Evolutionary conservation across 2,888 invertebrate genomes (phyloP).

Genomic region (Patella pellucida): DNA sequence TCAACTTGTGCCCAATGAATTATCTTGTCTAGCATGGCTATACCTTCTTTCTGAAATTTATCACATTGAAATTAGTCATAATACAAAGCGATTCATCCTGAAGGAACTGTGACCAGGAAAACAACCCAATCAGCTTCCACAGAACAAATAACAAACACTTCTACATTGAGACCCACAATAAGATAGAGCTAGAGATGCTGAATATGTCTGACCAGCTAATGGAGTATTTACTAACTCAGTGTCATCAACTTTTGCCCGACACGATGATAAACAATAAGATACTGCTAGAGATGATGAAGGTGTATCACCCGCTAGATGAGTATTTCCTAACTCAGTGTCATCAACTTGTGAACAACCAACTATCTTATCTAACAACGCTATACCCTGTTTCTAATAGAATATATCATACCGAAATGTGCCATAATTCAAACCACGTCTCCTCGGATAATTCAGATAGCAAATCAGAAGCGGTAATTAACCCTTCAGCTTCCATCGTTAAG

Average conservation of each 20-base stretch:
- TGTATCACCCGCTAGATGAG: conserved; percentile 40
- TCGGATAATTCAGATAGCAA: no score
- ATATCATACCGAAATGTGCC: no score
- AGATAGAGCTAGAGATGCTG: conserved; percentile 52
- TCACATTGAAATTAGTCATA: no score
- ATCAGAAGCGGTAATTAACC: no score
- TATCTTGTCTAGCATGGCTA: conserved; percentile 57
- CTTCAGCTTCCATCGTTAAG: no score
- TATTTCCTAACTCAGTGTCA: conserved; percentile 46
- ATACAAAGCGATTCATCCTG: no score
- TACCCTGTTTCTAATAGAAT: conserved; percentile 56
- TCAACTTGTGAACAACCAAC: conserved; percentile 53
- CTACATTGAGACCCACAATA: conserved; percentile 53
- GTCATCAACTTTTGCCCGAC: conserved; percentile 54
- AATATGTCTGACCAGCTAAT: conserved; percentile 43
- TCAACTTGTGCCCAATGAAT: conserved; percentile 53
- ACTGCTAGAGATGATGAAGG: conserved; percentile 42
- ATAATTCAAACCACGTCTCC: no score
- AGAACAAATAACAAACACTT: no score
- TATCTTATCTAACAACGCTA: conserved; percentile 55
- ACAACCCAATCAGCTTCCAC: no score
- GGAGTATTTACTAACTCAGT: conserved; percentile 42
- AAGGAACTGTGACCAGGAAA: no score
- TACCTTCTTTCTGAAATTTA: conserved; percentile 50
- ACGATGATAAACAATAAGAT: conserved; percentile 57